Conservation (phyloP, 2,888 invertebrate species). For the Seira musarum region DNA sequence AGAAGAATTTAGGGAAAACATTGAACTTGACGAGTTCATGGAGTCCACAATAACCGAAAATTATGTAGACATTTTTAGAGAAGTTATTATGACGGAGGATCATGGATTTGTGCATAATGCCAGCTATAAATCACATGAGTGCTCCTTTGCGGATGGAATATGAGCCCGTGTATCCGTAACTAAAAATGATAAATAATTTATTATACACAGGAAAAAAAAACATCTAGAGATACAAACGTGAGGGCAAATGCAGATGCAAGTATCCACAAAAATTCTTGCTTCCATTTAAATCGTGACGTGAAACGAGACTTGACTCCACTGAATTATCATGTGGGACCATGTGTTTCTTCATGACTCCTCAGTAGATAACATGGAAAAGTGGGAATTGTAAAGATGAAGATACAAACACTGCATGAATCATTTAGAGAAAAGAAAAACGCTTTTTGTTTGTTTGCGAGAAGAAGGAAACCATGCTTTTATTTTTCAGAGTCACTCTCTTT, state of each 20-base stretch:
- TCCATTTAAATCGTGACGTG: not conserved
- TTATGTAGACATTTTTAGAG: not conserved
- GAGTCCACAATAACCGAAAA: constrained; percentile 37
- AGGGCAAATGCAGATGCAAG: constrained; percentile 35
- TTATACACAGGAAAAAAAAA: constrained; percentile 22
- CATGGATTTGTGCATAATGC: not conserved
- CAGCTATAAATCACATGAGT: not conserved
- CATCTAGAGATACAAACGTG: too few species aligned
- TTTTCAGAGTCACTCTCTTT: not conserved
- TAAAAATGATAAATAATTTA: constrained; percentile 18
- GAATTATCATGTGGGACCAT: constrained; percentile 13
- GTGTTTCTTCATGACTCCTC: constrained; percentile 3
- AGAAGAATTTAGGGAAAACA: not conserved
- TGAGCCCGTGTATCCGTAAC: not conserved
- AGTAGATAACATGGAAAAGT: not conserved
- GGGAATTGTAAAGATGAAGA: not conserved
- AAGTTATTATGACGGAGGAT: not conserved
- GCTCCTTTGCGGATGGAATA: not conserved
- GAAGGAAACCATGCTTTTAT: not conserved
- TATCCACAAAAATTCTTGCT: not conserved
- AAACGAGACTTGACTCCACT: not conserved
- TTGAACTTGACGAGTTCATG: not conserved
- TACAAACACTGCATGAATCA: constrained; percentile 45
- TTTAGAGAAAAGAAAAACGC: constrained; percentile 42
- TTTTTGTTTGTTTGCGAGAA: constrained; percentile 34